Base-by-base conservation (phyloP, 2,797 vertebrate species). In the Anniella stebbinsi region DNA sequence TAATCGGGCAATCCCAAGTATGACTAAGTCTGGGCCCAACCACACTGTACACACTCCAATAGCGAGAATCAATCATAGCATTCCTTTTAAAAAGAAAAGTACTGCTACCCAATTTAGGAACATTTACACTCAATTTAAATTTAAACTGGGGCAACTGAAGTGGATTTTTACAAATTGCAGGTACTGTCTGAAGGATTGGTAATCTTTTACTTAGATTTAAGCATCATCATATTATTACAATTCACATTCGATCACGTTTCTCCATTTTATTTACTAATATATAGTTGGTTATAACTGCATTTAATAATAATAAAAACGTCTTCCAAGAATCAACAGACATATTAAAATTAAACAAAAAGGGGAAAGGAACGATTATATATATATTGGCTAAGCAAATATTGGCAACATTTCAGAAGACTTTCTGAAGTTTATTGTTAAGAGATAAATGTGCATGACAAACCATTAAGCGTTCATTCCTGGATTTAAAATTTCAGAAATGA, bases 211-310 rank as follows among this genome's bases (percentile, higher is more conserved):
- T 87, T 41, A 91, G 90, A 90, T 92, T 96, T 94, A 94, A 88
- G 82, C 92, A 91, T 92, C 3, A 41, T 91, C 5, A 45, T 88
- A 82, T 89, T 88, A 94, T 94, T 84, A 85, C 70, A 94, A 92
- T 90, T 94, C 95, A 94, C 94, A 92, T 45, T 83, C 57, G 92
- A 93, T 87, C 92, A 48, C 91, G 91, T 92, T 95, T 95, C 93
- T 91, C 91, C 91, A 87, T 93, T 84, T 94, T 95, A 95, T 95
- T 95, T 94, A 94, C 93, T 96, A 96, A 97, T 96, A 95, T 91
- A 87, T 94, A 93, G 72, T 83, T 89, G 90, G 92, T 95, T 95
- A 95, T 90, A 92, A 70, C 4, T 75, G 87, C 93, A 63, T 21
- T 23, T 63, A 21, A 63, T 1, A 45, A 45, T 21, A 63, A 63